Percentiles rank a stretch among this genome's conserved stretches.
Evolutionary conservation across 2,113 vertebrate genomes (phyloP).

Genomic region (Anthoscopus minutus): DNA sequence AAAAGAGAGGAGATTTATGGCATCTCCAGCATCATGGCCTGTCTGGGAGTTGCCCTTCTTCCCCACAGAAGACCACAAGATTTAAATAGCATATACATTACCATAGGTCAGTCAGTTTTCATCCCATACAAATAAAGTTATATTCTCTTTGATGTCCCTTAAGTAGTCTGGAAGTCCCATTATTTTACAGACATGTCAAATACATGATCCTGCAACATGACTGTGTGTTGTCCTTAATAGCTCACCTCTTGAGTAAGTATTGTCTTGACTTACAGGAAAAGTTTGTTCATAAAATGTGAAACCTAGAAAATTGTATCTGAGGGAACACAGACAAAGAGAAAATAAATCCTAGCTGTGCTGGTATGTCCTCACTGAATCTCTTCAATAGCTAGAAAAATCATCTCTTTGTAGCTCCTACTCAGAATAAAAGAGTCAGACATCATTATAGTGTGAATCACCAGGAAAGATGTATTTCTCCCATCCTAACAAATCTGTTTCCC

Average conservation of each 20-base stretch:
- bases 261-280: neutral
- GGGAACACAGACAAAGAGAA: neutral
- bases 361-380: neutral
- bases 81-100: neutral
- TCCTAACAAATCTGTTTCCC: neutral
- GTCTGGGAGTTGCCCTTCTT: neutral
- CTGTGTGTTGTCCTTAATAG: neutral
- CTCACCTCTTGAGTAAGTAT: neutral
- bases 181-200: neutral
- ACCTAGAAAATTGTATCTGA: neutral
- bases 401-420: neutral
- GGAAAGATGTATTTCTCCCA: neutral
- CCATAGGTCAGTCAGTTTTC: neutral
- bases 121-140: neutral
- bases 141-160: neutral
- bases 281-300: neutral
- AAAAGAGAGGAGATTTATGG: neutral
- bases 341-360: neutral
- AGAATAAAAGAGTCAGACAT: neutral
- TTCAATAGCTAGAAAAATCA: neutral
- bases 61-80: neutral
- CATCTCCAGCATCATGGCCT: neutral
- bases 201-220: accelerated
- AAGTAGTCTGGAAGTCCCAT: neutral
- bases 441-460: neutral